These are phyloP conservation scores for Halcyon smyrnensis DNA, from an alignment of 2,797 vertebrate species.

Conservation along the genomic window DNA sequence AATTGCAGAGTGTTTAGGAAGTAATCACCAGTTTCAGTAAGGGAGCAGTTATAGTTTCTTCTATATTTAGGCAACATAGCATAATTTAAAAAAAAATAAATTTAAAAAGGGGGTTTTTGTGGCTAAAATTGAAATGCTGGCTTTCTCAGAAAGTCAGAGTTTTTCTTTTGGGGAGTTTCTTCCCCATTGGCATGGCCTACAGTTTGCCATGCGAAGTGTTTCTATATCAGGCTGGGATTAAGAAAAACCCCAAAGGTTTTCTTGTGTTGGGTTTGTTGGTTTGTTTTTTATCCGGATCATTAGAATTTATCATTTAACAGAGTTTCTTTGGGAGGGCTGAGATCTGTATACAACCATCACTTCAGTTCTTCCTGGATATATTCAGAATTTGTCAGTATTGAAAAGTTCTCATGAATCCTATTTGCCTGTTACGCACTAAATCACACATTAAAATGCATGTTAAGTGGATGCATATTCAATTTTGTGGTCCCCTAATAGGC, in stretches of 20 bases:
- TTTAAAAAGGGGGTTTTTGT: neutral
- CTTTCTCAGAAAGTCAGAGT: neutral
- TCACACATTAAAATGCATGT: neutral
- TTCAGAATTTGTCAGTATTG: constrained; percentile 11
- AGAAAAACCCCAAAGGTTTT: neutral
- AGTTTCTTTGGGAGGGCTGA: neutral
- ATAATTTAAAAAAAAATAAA: neutral
- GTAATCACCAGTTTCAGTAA: neutral
- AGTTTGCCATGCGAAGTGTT: neutral
- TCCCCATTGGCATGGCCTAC: neutral
- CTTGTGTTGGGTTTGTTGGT: neutral
- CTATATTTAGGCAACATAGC: neutral
- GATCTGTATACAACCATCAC: neutral
- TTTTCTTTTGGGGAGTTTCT: neutral
- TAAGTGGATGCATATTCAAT: neutral
- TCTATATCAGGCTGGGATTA: neutral
- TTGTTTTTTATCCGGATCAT: neutral
- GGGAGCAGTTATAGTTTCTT: neutral
- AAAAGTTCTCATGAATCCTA: neutral
- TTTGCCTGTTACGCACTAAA: constrained; percentile 3
- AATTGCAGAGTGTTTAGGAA: neutral
- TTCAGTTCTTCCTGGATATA: neutral
- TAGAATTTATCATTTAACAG: constrained; percentile 15
- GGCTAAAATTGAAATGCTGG: neutral
- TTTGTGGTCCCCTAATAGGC: neutral